Evolutionary conservation across 2,797 vertebrate genomes (phyloP).

Genomic region (Phrynocephalus vlangalii): DNA sequence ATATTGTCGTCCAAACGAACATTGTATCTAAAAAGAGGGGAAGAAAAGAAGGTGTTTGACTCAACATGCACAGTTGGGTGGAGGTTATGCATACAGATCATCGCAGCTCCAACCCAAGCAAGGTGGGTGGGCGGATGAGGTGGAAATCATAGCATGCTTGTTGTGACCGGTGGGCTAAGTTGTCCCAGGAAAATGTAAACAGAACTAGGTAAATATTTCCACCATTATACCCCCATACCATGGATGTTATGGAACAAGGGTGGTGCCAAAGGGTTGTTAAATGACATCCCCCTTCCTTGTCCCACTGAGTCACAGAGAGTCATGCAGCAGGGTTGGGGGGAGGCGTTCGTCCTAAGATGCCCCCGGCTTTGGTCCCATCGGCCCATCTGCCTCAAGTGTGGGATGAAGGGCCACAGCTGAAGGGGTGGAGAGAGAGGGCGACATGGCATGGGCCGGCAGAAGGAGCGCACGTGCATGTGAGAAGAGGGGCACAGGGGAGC

Average conservation of each 20-base stretch:
- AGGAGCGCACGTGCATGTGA: too few relatives aligned
- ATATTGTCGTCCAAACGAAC: too few relatives aligned
- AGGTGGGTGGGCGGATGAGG: neutral
- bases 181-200: accelerated
- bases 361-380: neutral
- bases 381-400: too few relatives aligned
- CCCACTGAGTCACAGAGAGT: neutral
- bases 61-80: too few relatives aligned
- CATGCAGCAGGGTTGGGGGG: neutral
- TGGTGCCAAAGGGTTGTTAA: neutral
- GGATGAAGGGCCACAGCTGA: too few relatives aligned
- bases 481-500: too few relatives aligned
- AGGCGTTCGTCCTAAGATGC: neutral
- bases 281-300: neutral
- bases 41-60: too few relatives aligned
- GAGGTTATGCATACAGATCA: too few relatives aligned
- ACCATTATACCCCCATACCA: neutral
- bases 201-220: neutral
- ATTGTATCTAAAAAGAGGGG: too few relatives aligned
- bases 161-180: accelerated
- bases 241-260: neutral
- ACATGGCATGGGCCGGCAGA: neutral
- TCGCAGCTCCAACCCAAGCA: too few relatives aligned
- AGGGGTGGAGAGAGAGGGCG: too few relatives aligned
- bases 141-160: neutral